phyloP scores from a whole-genome alignment of 2,113 vertebrate species.

The Harpagus bidentatus region DNA sequence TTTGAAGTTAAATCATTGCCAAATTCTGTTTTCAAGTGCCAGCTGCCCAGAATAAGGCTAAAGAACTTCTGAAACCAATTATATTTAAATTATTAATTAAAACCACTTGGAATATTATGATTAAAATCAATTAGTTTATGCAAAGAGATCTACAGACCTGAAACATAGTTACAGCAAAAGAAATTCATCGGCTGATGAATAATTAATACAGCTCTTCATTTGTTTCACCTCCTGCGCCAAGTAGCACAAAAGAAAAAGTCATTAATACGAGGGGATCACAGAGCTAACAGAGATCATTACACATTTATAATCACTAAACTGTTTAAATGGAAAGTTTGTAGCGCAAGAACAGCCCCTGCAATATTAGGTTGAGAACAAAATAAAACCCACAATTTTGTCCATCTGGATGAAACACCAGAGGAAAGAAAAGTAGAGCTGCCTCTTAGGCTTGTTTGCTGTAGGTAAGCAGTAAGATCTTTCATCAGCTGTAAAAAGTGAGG shows the following conservation, averaged over 20 bases:
- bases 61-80: constrained; percentile 21
- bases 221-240: constrained; percentile 16
- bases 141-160: constrained; percentile 13
- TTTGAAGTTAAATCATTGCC: background rate
- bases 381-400: background rate
- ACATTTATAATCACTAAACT: background rate
- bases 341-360: background rate
- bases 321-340: background rate
- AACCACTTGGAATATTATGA: constrained; percentile 10
- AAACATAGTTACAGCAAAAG: background rate
- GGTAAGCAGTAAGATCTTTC: background rate
- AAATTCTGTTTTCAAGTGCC: background rate
- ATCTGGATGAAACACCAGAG: background rate
- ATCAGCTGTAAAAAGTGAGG: background rate
- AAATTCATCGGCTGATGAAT: constrained; percentile 27
- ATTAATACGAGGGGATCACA: background rate
- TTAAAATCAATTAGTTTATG: constrained; percentile 44
- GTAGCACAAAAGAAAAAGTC: background rate
- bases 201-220: constrained; percentile 46
- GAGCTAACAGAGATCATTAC: background rate
- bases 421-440: background rate
- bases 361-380: background rate
- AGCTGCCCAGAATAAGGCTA: constrained; percentile 8
- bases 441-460: background rate
- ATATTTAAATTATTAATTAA: constrained; percentile 44